Base-by-base conservation (phyloP, 2,888 invertebrate species). In the Lissocephala sabroskyi region DNA sequence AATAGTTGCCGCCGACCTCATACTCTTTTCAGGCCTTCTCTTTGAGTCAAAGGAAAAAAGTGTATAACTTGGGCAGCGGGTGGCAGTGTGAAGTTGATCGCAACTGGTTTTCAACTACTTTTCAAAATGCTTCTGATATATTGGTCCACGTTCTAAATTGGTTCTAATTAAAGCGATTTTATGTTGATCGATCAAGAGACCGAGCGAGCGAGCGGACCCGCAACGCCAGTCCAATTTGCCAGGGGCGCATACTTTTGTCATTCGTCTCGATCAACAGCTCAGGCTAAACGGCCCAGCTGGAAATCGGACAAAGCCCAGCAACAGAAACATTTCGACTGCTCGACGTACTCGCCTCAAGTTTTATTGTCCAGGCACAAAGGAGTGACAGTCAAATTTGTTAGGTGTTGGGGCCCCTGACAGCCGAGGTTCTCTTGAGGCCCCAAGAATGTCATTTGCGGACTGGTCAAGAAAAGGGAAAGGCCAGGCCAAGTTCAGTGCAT, bases 91-190 rank as follows among this genome's bases (percentile, higher is more conserved):
- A 70, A 70, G 68, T 74, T 74, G 71, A 62, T 74, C 71, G 66
- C 62, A 64, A 70, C 68, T 70, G 68, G 68, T 70, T 70, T 74
- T 66, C 74, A 74, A 74, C 68, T 70, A 74, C 74, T 68, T 68
- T 68, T 68, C 62, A 66, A 74, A 70, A 74, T 59, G 71, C 74
- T 70, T 70, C 74, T 70, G 68, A 70, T 70, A 70, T 70, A 70
- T 70, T 74, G 68, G 68, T 70, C 66, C 68, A 56, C 66, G 74
- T 65, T 74, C 62, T 70, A 70, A 74, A 70, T 70, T 70, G 68
- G 68, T 70, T 70, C 66, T 70, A 70, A 70, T 74, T 70, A 74
- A 70, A 70, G 59, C 51, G 64, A 56, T 59, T 61, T 52, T 46
- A 71, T 67, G 73, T 68, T 65, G 73, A 67, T 67, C 70, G 74